Evolutionary conservation across 2,797 vertebrate genomes (phyloP), one percentile per base, ranked within the genome.

Genomic region (Enteromius radiatus): DNA sequence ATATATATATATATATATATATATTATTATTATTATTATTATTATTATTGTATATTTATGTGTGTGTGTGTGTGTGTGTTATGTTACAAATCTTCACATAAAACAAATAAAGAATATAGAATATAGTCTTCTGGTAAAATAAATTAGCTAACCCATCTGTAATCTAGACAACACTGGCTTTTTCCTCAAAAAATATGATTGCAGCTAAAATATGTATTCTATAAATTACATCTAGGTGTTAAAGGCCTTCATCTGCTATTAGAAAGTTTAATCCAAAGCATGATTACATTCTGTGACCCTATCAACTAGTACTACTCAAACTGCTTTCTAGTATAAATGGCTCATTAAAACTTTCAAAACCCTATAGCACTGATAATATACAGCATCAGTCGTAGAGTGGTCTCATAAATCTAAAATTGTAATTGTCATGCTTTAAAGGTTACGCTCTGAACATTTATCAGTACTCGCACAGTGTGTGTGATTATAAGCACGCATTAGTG

Each of bases 321-420:
- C 61, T 36, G 21, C 23, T 61, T 73, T 69, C 59, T 75, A 73
- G 59, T 52, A 45, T 63, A 38, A 81, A 77, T 56, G 38, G 36
- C 15, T 47, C 26, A 61, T 76, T 28, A 67, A 73, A 80, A 68
- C 33, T 26, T 63, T n/a, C 2, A 26, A 52, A 73, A 59, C 61
- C n/a, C 19, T 33, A 67, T 56, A 73, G 56, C 21, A 12, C 28
- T 68, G 49, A 23, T 81, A 49, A 84, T 64, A 45, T 69, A 70
- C 19, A 14, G 31, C 71, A 71, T 64, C 43, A n/a, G 56, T 84
- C 11, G 2, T 31, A 52, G 56, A 63, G 28, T 31, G 74, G 45
- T 36, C 26, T 77, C 54, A 84, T 81, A 52, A 77, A 31, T 81
- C 21, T 31, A 54, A 52, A n/a, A 73, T 36, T 41, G n/a, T 68